Evolutionary conservation across 2,888 invertebrate genomes (phyloP), one percentile per base, ranked within the genome.

Genomic region (Hybos culiciformis): DNA sequence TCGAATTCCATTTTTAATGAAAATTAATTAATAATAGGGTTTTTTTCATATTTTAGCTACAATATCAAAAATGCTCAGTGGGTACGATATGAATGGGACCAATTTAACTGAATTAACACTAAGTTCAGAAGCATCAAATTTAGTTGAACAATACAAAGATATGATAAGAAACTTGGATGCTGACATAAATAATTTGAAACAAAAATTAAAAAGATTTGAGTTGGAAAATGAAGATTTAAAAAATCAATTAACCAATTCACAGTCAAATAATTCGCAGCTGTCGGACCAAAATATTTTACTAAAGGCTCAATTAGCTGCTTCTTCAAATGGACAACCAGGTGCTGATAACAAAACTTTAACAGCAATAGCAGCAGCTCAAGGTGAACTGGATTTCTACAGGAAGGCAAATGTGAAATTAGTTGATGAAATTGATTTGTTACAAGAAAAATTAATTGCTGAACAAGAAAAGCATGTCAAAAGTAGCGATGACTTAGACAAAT

Each of bases 141-240:
- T 67, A 33, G 66, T 67, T 0, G 55, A 59, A 20, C 88, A 91
- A 63, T 93, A 92, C 67, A 92, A 92, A 69, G 78, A 81, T 46
- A 72, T 96, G 41, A 96, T 96, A 53, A 74, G 91, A 47, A 87
- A 91, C 54, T 93, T 96, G 66, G 91, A 91, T 63, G 72, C 70
- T 26, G 72, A 80, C 60, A 61, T 66, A 36, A 71, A 74, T 51
- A 56, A 73, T 1, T 49, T 66, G 15, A 60, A 66, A 46, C 54
- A 57, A 14, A 52, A 52, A 9, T 46, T 56, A 3, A 58, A 58
- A 14, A 50, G 55, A 24, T 41, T 62, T 38, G 57, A 62, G 45
- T 41, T 50, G 1, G 54, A 57, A 45, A 60, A 57, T 37, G 46
- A 45, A 1, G 53, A 57, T 19, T 42, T 65, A 12, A 57, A 72